Evolutionary conservation across 2,113 vertebrate genomes (phyloP).

Genomic region (Cichladusa arquata): DNA sequence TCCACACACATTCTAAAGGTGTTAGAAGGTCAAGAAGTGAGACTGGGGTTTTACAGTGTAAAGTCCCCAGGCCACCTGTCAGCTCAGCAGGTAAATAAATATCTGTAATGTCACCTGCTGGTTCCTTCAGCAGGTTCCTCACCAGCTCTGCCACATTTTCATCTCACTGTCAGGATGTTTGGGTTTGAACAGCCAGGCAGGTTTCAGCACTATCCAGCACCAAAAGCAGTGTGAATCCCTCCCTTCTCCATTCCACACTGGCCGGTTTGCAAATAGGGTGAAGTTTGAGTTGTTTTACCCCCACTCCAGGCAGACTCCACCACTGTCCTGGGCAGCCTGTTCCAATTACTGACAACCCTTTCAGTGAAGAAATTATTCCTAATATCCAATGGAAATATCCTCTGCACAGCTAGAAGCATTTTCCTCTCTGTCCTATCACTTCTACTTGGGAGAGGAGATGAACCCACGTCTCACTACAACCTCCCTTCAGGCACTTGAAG

Average conservation of each 20-base stretch:
- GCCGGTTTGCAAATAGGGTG: rapidly evolving
- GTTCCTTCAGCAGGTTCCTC: background rate
- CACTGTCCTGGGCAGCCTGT: background rate
- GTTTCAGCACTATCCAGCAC: background rate
- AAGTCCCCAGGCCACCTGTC: background rate
- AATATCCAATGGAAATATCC: background rate
- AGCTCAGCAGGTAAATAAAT: background rate
- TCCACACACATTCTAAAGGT: background rate
- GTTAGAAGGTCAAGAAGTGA: no score
- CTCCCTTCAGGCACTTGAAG: background rate
- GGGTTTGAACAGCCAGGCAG: background rate
- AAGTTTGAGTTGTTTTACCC: background rate
- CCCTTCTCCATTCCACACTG: background rate
- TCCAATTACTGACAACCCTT: background rate
- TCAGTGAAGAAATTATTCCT: background rate
- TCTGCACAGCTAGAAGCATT: background rate
- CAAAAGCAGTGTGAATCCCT: no score
- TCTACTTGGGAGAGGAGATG: background rate
- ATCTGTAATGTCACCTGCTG: background rate
- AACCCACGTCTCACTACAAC: rapidly evolving
- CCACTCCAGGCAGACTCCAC: background rate
- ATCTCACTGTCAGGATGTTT: background rate
- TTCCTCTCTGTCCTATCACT: background rate
- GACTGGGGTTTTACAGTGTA: background rate
- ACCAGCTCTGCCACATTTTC: background rate